Percentiles rank a stretch among this genome's conserved stretches.
These are phyloP conservation scores for Papilio demoleus DNA, from an alignment of 2,888 invertebrate species.

Conservation along the genomic window DNA sequence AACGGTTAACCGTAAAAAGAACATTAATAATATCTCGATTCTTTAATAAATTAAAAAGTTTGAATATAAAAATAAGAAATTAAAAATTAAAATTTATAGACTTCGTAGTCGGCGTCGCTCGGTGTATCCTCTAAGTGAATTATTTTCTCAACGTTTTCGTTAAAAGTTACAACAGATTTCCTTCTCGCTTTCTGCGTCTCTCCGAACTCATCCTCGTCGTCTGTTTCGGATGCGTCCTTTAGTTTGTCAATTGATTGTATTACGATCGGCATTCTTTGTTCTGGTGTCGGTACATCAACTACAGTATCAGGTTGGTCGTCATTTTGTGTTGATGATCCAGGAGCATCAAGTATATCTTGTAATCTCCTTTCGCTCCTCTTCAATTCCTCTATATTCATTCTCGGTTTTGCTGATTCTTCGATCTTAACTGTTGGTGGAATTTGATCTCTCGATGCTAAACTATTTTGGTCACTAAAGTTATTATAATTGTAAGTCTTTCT, in stretches of 20 bases:
- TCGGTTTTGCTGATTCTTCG: slow-evolving; percentile 56
- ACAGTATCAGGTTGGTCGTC: slow-evolving; percentile 52
- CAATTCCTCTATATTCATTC: slow-evolving; percentile 69
- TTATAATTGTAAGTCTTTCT: slow-evolving; percentile 61
- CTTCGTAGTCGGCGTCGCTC: slow-evolving; percentile 57
- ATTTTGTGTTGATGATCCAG: slow-evolving; percentile 53
- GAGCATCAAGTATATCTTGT: slow-evolving; percentile 69
- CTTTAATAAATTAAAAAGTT: slow-evolving; percentile 22
- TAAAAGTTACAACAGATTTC: slow-evolving; percentile 82
- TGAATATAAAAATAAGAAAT: slow-evolving; percentile 16
- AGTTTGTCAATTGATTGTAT: slow-evolving; percentile 76
- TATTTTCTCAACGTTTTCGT: slow-evolving; percentile 81
- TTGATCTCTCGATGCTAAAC: slow-evolving; percentile 60
- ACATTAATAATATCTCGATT: neutral
- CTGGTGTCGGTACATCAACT: slow-evolving; percentile 55
- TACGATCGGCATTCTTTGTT: slow-evolving; percentile 61
- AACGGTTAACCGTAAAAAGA: slow-evolving; percentile 20
- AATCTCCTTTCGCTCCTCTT: slow-evolving; percentile 70
- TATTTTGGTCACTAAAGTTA: slow-evolving; percentile 64
- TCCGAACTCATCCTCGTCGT: slow-evolving; percentile 75
- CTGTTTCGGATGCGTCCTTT: slow-evolving; percentile 65
- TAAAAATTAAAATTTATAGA: slow-evolving; percentile 60
- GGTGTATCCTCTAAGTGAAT: slow-evolving; percentile 76
- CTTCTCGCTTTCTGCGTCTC: slow-evolving; percentile 61
- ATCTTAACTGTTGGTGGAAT: slow-evolving; percentile 55